Conservation (phyloP, 2,113 vertebrate species). For the Ceratotherium simum region DNA sequence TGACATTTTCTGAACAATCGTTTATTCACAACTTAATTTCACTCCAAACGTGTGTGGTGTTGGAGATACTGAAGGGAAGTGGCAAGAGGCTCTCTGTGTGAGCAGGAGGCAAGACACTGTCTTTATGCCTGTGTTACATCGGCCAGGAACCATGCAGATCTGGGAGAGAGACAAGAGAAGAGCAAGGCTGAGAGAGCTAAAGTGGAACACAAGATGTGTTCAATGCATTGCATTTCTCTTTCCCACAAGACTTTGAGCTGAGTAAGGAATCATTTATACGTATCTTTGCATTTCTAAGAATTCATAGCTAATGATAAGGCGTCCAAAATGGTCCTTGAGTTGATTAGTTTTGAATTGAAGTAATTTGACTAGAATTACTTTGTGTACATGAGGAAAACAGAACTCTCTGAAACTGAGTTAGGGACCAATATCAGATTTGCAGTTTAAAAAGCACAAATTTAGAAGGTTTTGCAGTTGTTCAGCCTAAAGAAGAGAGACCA, state of each 20-base stretch:
- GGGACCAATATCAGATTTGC: background rate
- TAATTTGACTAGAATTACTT: background rate
- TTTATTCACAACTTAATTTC: background rate
- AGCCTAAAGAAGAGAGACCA: background rate
- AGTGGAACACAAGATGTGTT: too few relatives aligned
- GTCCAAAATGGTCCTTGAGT: background rate
- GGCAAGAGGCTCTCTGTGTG: background rate
- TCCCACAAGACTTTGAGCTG: background rate
- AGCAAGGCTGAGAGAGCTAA: background rate
- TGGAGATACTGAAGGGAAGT: background rate
- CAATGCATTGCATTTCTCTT: background rate
- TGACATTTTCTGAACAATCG: background rate
- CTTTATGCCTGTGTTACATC: background rate
- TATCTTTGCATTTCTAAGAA: background rate
- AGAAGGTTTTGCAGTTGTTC: background rate
- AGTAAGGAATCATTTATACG: background rate
- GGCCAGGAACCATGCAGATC: background rate
- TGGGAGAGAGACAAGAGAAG: background rate
- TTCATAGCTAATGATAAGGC: background rate
- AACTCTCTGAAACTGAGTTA: background rate
- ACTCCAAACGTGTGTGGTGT: background rate
- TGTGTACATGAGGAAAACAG: background rate
- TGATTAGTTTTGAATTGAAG: background rate
- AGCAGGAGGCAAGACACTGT: background rate
- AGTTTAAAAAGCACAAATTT: background rate